A percentile compares a stretch with the other conserved stretches of the same genome.
Evolutionary conservation across 2,113 vertebrate species (phyloP).

Genomic region (Megaceryle torquata): DNA sequence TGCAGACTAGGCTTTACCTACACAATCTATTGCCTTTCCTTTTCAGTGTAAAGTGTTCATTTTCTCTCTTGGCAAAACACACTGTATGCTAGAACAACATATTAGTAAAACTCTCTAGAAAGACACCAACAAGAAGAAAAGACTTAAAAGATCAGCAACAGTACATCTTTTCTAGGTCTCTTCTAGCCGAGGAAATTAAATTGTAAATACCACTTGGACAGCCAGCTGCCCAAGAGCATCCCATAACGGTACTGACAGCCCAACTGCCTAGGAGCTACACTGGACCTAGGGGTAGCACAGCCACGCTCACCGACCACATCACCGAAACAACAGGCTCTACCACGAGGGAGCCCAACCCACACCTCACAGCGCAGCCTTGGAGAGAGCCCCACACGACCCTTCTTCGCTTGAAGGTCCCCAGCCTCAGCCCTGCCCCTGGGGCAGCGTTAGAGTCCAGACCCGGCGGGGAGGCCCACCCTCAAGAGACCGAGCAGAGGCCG

Average conservation of each 20-base stretch:
- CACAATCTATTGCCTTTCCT: fast-evolving
- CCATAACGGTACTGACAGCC: fast-evolving
- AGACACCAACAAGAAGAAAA: fast-evolving
- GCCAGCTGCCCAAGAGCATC: fast-evolving
- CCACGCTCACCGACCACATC: fast-evolving
- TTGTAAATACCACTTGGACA: fast-evolving
- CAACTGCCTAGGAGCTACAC: fast-evolving
- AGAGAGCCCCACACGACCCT: neutral
- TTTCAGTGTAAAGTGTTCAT: fast-evolving
- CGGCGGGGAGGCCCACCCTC: neutral
- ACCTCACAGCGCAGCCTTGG: neutral
- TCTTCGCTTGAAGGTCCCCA: neutral
- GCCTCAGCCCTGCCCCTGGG: neutral
- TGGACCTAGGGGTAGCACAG: fast-evolving
- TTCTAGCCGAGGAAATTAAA: neutral
- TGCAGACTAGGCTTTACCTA: neutral
- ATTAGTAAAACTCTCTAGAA: neutral
- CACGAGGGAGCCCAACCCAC: neutral
- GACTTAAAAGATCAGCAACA: fast-evolving
- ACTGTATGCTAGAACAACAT: fast-evolving
- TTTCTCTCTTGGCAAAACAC: neutral
- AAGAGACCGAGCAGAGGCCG: neutral
- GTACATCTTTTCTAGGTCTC: fast-evolving
- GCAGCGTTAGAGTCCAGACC: fast-evolving
- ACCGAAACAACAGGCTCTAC: neutral